Percentiles rank a stretch among this genome's conserved stretches.
These are phyloP conservation scores for Drosophila differens DNA, from an alignment of 2,888 invertebrate genomes.

Conservation along the genomic window DNA sequence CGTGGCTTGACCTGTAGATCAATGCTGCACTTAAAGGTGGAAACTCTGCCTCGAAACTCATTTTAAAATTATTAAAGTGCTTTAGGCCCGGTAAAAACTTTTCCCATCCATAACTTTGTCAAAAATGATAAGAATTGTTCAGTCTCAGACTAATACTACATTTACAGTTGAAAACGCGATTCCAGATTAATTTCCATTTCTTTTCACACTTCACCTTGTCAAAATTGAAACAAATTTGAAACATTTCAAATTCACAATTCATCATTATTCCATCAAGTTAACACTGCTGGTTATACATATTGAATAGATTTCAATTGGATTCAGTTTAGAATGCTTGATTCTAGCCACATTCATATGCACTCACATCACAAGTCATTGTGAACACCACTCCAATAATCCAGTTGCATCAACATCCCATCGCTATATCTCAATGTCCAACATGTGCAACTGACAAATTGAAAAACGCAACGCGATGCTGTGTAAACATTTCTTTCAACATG, in stretches of 20 bases:
- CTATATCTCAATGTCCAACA: constrained; percentile 6
- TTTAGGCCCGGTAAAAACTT: too few relatives aligned
- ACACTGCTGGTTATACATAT: background rate
- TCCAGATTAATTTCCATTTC: background rate
- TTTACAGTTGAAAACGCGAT: background rate
- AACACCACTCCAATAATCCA: constrained; percentile 13
- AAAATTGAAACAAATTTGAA: background rate
- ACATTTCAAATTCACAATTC: background rate
- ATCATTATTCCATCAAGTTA: background rate
- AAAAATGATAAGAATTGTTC: background rate
- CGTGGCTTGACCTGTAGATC: background rate
- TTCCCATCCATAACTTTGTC: background rate
- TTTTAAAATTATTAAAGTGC: background rate
- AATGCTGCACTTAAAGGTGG: background rate
- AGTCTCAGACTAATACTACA: background rate
- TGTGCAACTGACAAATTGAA: constrained; percentile 63
- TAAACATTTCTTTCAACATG: constrained; percentile 59
- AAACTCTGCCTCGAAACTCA: background rate
- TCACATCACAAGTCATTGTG: constrained; percentile 25
- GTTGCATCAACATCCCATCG: background rate
- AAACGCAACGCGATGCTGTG: constrained; percentile 59
- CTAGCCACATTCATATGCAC: too few relatives aligned
- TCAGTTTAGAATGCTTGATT: background rate
- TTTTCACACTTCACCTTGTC: background rate
- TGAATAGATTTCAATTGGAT: background rate